A percentile compares a stretch with the other conserved stretches of the same genome.
Evolutionary conservation across 2,113 vertebrate species (phyloP).

Genomic region (Triplophysa rosa): DNA sequence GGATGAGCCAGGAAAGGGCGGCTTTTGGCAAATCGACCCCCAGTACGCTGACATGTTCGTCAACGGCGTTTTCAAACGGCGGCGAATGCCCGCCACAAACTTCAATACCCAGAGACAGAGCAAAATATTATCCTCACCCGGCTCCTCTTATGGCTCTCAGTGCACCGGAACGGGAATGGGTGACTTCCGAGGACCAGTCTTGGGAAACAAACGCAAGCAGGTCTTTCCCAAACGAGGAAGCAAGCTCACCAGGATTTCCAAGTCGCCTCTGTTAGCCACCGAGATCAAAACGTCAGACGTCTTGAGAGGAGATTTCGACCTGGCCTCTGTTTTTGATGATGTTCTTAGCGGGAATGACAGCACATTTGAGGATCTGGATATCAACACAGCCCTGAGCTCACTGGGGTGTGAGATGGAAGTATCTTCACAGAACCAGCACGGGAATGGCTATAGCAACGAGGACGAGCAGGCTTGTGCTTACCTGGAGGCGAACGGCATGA

Average conservation of each 20-base stretch:
- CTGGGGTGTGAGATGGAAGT: conserved; percentile 76
- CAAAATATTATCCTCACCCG: conserved; percentile 60
- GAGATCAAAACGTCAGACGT: conserved; percentile 68
- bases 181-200: conserved; percentile 54
- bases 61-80: conserved; percentile 79
- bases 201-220: conserved; percentile 68
- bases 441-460: conserved; percentile 62
- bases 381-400: conserved; percentile 77
- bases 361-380: conserved; percentile 82
- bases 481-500: conserved; percentile 63
- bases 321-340: conserved; percentile 77
- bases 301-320: conserved; percentile 75
- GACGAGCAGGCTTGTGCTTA: conserved; percentile 68
- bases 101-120: conserved; percentile 67
- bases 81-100: conserved; percentile 75
- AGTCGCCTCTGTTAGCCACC: conserved; percentile 70
- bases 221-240: conserved; percentile 58
- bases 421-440: conserved; percentile 66
- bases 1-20: conserved; percentile 89
- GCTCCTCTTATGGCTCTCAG: conserved; percentile 54
- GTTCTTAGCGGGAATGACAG: conserved; percentile 75
- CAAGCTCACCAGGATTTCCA: conserved; percentile 61
- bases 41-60: conserved; percentile 83
- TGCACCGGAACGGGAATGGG: conserved; percentile 52
- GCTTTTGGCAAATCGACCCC: conserved; percentile 86